Evolutionary conservation across 2,113 vertebrate species (phyloP).

Genomic region (Saguinus imperator): DNA sequence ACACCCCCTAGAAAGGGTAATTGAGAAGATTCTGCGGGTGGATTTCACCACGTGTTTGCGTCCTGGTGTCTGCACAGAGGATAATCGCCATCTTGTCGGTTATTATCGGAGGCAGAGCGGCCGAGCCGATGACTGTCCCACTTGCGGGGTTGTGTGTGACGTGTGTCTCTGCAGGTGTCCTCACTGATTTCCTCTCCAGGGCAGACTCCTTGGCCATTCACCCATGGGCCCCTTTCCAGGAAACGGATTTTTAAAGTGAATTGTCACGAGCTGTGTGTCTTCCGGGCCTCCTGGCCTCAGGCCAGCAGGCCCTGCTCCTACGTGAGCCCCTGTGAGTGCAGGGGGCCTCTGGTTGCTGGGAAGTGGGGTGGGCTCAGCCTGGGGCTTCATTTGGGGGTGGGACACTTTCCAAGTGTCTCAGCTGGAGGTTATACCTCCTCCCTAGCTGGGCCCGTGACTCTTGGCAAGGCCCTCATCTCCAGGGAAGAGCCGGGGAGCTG

Average conservation of each 20-base stretch:
- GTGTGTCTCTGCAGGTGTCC: not conserved
- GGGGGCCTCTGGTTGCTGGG: too few relatives aligned
- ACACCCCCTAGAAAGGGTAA: not conserved
- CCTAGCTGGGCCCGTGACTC: not conserved
- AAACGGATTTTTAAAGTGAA: not conserved
- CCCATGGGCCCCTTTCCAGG: not conserved
- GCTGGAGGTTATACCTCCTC: fast-evolving
- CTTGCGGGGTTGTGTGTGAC: fast-evolving
- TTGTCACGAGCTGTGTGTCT: fast-evolving
- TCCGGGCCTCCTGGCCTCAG: not conserved
- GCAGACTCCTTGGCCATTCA: fast-evolving
- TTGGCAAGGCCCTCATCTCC: not conserved
- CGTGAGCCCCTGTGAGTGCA: not conserved
- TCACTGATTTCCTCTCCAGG: not conserved
- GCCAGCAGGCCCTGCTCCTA: not conserved
- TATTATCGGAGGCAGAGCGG: fast-evolving
- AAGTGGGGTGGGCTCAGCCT: not conserved
- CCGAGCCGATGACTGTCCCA: fast-evolving
- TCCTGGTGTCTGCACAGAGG: not conserved
- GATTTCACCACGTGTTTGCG: fast-evolving
- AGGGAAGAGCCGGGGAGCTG: not conserved
- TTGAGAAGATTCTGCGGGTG: not conserved
- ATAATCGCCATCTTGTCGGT: fast-evolving
- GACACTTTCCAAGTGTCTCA: not conserved
- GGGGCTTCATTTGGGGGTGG: too few relatives aligned